These are phyloP conservation scores for Drosophila quadrilineata DNA, from an alignment of 1,140 invertebrate species.

Conservation along the genomic window DNA sequence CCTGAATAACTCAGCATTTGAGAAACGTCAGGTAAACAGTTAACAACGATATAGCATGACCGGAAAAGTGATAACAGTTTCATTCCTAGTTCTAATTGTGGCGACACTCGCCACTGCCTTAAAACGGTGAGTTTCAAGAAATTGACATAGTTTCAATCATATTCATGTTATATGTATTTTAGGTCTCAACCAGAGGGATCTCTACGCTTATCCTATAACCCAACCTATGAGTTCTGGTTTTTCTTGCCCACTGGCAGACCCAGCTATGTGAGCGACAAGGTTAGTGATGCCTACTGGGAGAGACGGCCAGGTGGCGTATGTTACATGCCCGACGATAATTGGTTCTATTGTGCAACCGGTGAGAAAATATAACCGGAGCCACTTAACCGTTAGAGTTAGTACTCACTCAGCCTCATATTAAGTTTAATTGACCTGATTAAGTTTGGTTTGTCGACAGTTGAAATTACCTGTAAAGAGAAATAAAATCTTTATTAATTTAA, in stretches of 20 bases:
- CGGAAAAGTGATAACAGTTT: constrained; percentile 7
- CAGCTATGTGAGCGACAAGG: background rate
- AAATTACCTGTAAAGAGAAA: constrained; percentile 7
- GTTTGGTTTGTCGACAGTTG: background rate
- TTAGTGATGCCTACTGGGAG: constrained; percentile 32
- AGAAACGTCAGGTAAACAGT: background rate
- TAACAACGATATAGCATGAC: constrained; percentile 21
- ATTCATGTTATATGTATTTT: too few species aligned
- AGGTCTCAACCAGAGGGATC: background rate
- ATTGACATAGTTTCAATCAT: background rate
- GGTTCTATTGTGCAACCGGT: constrained; percentile 41
- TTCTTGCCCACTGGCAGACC: constrained; percentile 45
- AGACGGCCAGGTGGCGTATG: constrained; percentile 43
- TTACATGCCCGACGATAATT: constrained; percentile 11
- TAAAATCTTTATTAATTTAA: background rate
- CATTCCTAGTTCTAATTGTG: constrained; percentile 12
- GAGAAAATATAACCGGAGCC: constrained; percentile 3
- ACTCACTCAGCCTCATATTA: too few species aligned
- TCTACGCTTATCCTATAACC: constrained; percentile 43
- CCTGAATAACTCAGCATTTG: background rate
- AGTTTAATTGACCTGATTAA: background rate
- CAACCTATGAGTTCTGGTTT: constrained; percentile 59
- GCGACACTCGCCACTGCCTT: background rate
- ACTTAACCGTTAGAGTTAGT: too few species aligned
- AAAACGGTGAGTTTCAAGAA: constrained; percentile 8